Evolutionary conservation across 2,888 invertebrate species (phyloP), one percentile per base, ranked within the genome.

Genomic region (Spialia ferax): DNA sequence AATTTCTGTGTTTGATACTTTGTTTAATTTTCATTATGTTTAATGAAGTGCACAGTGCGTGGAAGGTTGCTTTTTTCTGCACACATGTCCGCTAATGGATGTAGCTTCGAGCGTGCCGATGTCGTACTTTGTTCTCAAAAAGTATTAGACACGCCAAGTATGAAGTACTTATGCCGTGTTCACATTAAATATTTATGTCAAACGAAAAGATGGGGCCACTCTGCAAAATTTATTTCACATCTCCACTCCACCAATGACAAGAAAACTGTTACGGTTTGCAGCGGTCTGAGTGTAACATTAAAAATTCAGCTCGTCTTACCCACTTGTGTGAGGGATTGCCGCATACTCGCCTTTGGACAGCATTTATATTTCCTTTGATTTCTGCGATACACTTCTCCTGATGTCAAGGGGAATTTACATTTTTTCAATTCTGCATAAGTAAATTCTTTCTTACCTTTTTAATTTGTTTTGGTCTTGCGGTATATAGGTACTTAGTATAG

Each of bases 251-350:
- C 89, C 90, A 93, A 93, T 93, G 93, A 93, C 93, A 93, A 93
- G 93, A 93, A 93, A 93, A 93, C 93, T 93, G 93, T 93, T 93
- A 93, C 93, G 93, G 93, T 91, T 91, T 92, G 93, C 92, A 92
- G 84, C 91, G 92, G 93, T 88, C 93, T 93, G 93, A 93, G 93
- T 93, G 93, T 93, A 90, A 87, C 91, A 93, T 93, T 93, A 93
- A 93, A 93, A 89, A 93, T 93, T 93, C 92, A 93, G 76, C 80
- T 85, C 90, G 83, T 88, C 92, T 92, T 93, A 93, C 93, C 93
- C 93, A 91, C 93, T 93, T 93, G 91, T 93, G 93, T 93, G 93
- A 93, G 93, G 93, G 93, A 93, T 91, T 89, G 89, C 92, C 87
- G 88, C 89, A 87, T 89, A 90, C 89, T 91, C 91, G 88, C 86